Evolutionary conservation across 2,888 invertebrate species (phyloP).

Genomic region (Cephus rjabovi): DNA sequence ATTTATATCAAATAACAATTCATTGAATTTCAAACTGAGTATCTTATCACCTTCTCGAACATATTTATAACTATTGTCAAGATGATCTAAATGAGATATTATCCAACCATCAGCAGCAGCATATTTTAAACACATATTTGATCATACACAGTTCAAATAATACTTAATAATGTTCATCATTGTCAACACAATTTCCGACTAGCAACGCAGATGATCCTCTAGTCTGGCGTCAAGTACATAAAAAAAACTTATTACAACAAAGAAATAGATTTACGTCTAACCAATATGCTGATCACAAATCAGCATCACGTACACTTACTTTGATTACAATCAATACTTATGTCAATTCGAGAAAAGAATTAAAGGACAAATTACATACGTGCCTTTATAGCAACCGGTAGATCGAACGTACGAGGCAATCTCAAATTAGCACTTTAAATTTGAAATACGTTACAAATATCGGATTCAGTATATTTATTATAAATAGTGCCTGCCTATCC

Average conservation of each 20-base stretch:
- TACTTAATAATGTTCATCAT: background rate
- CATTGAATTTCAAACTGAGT: slow-evolving; percentile 55
- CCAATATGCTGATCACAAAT: background rate
- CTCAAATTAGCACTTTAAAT: background rate
- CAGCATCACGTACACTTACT: background rate
- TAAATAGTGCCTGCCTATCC: background rate
- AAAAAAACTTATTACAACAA: background rate
- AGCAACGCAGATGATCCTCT: background rate
- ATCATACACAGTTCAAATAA: background rate
- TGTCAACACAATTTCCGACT: background rate
- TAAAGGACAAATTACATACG: background rate
- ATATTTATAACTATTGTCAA: slow-evolving; percentile 65
- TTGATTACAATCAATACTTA: background rate
- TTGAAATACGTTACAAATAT: background rate
- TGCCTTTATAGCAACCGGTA: background rate
- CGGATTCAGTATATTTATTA: background rate
- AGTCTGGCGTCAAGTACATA: background rate
- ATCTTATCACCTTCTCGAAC: slow-evolving; percentile 45
- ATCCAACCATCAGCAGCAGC: slow-evolving; percentile 65
- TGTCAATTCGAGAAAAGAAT: background rate
- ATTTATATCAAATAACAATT: slow-evolving; percentile 67
- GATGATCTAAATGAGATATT: slow-evolving; percentile 68
- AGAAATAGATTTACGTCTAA: background rate
- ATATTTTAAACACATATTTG: slow-evolving; percentile 66
- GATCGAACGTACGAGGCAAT: background rate